A percentile compares a stretch with the other conserved stretches of the same genome.
phyloP scores from a whole-genome alignment of 2,113 vertebrate species.

The Paradoxurus hermaphroditus region DNA sequence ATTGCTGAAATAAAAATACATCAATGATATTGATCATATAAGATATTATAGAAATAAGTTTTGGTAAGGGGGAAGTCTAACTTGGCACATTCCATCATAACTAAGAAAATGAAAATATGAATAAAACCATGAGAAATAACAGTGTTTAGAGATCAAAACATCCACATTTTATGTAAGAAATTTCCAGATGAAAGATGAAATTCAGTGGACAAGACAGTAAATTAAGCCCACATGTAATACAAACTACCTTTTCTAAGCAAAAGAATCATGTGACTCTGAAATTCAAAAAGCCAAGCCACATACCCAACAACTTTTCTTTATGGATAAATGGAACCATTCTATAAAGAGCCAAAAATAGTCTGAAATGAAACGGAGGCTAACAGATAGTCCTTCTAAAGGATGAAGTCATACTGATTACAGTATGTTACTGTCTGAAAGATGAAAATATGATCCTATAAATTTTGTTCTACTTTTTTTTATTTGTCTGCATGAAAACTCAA shows the following conservation, averaged over 20 bases:
- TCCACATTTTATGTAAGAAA: not conserved
- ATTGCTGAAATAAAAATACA: not conserved
- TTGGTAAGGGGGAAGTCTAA: not conserved
- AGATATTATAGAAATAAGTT: not conserved
- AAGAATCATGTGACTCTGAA: not conserved
- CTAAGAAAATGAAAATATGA: not conserved
- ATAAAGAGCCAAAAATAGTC: not conserved
- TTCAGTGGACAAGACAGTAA: not conserved
- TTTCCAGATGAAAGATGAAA: not conserved
- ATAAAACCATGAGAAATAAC: not conserved
- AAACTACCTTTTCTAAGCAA: not conserved
- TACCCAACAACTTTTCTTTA: not conserved
- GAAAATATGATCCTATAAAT: not conserved
- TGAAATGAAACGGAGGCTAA: not conserved
- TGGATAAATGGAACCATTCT: not conserved
- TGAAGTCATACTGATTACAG: not conserved
- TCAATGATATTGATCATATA: not conserved
- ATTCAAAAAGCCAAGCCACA: not conserved
- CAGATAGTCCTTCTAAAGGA: not conserved
- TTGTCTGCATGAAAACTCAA: not conserved
- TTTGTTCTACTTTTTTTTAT: not conserved
- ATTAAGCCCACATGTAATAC: not conserved
- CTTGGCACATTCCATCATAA: not conserved
- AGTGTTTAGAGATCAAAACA: not conserved
- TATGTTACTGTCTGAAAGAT: not conserved